Evolutionary conservation across 2,888 invertebrate species (phyloP), one percentile per base, ranked within the genome.

Genomic region (Drosophila mettleri): DNA sequence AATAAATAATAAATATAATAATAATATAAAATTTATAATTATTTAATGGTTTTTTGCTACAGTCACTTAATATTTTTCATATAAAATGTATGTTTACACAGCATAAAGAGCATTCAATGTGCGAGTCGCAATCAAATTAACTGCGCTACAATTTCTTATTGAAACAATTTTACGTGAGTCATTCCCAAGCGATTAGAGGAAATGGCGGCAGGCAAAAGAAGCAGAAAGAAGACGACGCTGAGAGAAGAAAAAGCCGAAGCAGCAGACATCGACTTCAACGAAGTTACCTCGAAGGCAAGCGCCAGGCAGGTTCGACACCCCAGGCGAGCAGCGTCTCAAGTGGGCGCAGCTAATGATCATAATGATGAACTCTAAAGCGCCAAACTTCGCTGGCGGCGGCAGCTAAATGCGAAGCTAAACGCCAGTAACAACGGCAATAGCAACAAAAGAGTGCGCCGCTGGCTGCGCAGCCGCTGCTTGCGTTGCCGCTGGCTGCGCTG

Each of bases 311-410:
- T 41, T 38, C 31, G 3, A 6, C n/a, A n/a, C 24, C 24, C 24
- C 24, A 24, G 5, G 24, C 24, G 3, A 6, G 7, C 29, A 16
- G 6, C 34, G 65, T 61, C 65, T 66, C 65, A 70, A 66, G 73
- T 76, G 79, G 74, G 80, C 67, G 80, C 82, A 70, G 77, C 80
- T 88, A 78, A 74, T 72, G 69, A 86, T 74, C 69, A 80, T 80
- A 52, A 77, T 77, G 84, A 86, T 69, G 84, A 86, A 66, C 80
- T 80, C 63, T 62, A 33, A 49, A 72, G 77, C 80, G 86, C 75
- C 78, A 79, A 80, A 77, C 80, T 78, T 69, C 43, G 69, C 53
- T 78, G 73, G 65, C 83, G 73, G 65, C 83, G 79, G 55, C n/a
- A 54, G 58, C 59, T 64, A 70, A 80, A 80, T 74, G 74, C 63